A percentile compares a stretch with the other conserved stretches of the same genome.
Conservation (phyloP, 1,140 invertebrate genomes). For the Pseudomyrmex concolor region DNA sequence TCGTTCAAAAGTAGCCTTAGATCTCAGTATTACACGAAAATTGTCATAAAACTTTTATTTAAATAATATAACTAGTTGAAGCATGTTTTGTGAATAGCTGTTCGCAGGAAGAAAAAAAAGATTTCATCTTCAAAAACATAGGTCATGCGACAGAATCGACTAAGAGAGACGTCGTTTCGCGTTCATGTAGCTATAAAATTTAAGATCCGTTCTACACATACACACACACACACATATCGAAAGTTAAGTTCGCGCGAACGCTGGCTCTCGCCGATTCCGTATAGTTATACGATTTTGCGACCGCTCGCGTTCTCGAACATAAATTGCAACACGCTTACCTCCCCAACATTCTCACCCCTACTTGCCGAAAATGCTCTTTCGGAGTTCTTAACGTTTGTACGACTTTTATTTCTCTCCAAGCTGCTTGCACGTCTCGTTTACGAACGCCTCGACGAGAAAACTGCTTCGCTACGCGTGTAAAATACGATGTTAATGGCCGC, state of each 20-base stretch:
- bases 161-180: conserved; percentile 26
- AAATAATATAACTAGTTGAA: no score
- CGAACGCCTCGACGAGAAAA: conserved; percentile 16
- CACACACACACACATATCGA: background rate
- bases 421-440: conserved; percentile 31
- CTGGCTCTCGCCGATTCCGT: conserved; percentile 8
- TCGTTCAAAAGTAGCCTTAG: no score
- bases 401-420: conserved; percentile 49
- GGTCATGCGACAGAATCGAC: conserved; percentile 14
- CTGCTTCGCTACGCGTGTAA: conserved; percentile 9
- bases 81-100: no score
- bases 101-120: background rate
- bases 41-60: no score
- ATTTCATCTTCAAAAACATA: background rate
- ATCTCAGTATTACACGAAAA: no score
- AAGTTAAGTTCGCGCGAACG: conserved; percentile 31
- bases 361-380: conserved; percentile 47
- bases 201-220: conserved; percentile 16
- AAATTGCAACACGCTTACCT: conserved; percentile 37
- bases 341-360: background rate
- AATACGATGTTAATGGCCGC: conserved; percentile 25
- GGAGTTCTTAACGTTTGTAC: conserved; percentile 32
- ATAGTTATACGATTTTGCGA: conserved; percentile 47
- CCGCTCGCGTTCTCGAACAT: conserved; percentile 28
- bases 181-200: conserved; percentile 50